Percentiles rank a stretch among this genome's conserved stretches.
Conservation (phyloP, 2,113 vertebrate genomes). For the Sialia sialis region DNA sequence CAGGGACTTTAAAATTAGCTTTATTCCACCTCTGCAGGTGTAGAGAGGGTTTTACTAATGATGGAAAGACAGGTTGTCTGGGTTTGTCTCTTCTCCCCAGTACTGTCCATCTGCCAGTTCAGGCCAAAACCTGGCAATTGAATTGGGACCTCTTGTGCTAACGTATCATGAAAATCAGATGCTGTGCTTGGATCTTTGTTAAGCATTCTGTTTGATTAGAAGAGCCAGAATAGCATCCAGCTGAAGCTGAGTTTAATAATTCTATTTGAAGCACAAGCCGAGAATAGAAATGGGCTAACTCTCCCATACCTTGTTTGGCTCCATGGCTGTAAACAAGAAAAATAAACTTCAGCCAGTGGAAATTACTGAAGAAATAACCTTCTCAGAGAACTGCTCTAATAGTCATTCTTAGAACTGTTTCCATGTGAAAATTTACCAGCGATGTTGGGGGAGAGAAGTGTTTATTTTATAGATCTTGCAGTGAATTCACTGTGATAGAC, state of each 20-base stretch:
- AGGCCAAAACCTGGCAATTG: neutral
- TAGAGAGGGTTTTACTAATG: neutral
- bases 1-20: neutral
- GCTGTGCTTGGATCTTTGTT: neutral
- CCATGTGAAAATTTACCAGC: neutral
- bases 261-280: constrained; percentile 17
- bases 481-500: neutral
- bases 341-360: constrained; percentile 8
- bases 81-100: neutral
- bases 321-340: constrained; percentile 32
- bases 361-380: constrained; percentile 3
- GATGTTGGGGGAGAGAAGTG: neutral
- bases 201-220: constrained; percentile 27
- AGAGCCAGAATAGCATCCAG: constrained; percentile 45
- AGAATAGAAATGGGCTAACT: constrained; percentile 47
- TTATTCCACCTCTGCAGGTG: neutral
- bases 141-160: neutral
- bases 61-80: neutral
- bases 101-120: neutral
- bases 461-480: neutral
- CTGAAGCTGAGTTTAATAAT: constrained; percentile 50
- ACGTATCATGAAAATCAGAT: constrained; percentile 1
- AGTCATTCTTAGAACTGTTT: neutral
- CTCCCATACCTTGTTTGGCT: constrained; percentile 36
- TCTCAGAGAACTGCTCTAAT: neutral